Percentiles rank a stretch among this genome's conserved stretches.
Evolutionary conservation across 2,888 invertebrate species (phyloP).

Genomic region (Caenorhabditis sp.): DNA sequence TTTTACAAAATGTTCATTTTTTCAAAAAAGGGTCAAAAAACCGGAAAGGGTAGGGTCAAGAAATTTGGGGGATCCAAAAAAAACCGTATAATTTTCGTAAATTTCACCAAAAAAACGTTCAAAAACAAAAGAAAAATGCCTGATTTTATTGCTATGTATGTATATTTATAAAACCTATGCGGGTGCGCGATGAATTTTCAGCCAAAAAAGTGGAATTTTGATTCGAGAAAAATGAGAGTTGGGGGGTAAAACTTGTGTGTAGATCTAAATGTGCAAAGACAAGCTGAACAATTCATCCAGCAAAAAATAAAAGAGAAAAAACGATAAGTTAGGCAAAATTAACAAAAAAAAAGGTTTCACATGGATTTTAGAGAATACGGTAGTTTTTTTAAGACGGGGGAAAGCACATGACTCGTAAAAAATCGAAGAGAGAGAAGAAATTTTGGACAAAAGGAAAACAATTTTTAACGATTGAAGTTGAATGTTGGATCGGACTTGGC

Average conservation of each 20-base stretch:
- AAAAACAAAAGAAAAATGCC: neutral
- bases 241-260: neutral
- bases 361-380: no score
- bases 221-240: neutral
- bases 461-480: slow-evolving; percentile 34
- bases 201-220: no score
- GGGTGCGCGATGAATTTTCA: no score
- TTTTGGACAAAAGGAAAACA: neutral
- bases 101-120: neutral
- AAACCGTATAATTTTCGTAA: neutral
- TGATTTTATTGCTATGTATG: neutral
- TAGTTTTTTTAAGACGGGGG: slow-evolving; percentile 1
- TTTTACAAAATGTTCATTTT: slow-evolving; percentile 15
- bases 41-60: neutral
- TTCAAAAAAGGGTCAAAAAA: slow-evolving; percentile 3
- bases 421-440: neutral
- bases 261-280: no score
- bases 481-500: slow-evolving; percentile 19
- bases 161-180: no score
- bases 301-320: neutral
- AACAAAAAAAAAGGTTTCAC: slow-evolving; percentile 5
- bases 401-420: slow-evolving; percentile 31
- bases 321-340: neutral
- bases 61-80: neutral
- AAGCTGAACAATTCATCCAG: neutral